These are phyloP conservation scores for Laticauda colubrina DNA, from an alignment of 2,113 vertebrate genomes.

Conservation along the genomic window DNA sequence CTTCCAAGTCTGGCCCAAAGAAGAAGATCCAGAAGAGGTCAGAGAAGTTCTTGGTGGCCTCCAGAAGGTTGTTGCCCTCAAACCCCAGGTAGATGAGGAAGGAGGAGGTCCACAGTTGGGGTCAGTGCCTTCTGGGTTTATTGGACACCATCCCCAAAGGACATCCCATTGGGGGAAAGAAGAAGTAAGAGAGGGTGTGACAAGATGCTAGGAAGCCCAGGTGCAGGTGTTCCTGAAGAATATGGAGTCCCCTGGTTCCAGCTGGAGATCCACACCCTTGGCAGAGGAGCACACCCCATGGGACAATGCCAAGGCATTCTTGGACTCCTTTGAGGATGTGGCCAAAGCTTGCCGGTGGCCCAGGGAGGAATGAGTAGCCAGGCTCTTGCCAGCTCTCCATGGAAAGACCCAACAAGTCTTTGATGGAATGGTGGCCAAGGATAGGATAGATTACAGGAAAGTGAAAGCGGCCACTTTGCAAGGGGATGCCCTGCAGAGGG, in stretches of 20 bases:
- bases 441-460: conserved; percentile 34
- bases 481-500: background rate
- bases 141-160: background rate
- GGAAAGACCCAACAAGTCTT: background rate
- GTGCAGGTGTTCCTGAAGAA: background rate
- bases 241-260: background rate
- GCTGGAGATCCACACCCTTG: background rate
- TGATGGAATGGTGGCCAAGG: background rate
- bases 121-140: background rate
- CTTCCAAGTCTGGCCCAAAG: background rate
- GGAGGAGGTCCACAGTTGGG: background rate
- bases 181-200: background rate
- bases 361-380: background rate
- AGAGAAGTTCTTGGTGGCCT: background rate
- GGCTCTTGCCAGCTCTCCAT: background rate
- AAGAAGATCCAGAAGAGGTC: background rate
- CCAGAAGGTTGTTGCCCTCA: background rate
- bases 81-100: background rate
- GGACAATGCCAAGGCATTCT: background rate
- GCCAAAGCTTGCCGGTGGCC: conserved; percentile 15
- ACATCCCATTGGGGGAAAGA: background rate
- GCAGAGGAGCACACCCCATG: background rate
- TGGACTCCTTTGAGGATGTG: conserved; percentile 19
- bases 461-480: conserved; percentile 18
- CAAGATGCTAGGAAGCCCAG: background rate